Evolutionary conservation across 2,797 vertebrate species (phyloP), one percentile per base, ranked within the genome.

Genomic region (Bradypodion pumilum): DNA sequence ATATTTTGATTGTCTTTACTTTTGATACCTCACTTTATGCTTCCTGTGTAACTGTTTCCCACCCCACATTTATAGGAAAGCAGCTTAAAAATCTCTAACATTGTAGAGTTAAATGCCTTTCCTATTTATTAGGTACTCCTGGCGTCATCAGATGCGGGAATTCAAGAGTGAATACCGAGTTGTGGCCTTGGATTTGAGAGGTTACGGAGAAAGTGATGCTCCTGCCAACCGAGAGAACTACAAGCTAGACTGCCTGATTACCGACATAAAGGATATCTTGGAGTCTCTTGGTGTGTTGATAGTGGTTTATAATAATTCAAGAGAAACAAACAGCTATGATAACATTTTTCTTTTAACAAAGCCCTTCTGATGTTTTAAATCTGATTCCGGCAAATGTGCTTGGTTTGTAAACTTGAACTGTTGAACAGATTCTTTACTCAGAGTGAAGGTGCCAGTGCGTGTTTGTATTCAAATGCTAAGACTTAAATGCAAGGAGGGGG

Each of bases 101-200:
- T 73, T 90, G 85, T 0, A 89, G 90, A 93, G 81, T 86, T 35
- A 62, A 89, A 73, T 32, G 80, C 68, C 88, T 86, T 78, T 49
- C 77, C 84, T 83, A n/a, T 92, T 84, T 83, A 52, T 84, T 88
- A 99, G 98, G 98, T 99, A 98, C 92, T 99, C 98, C 62, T 99
- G 98, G 98, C 98, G 98, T 73, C 97, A 99, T 95, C 98, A 99
- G 56, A 91, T 99, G 88, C 97, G 98, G 2, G 98, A 99, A 95
- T 99, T 99, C 91, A 99, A 99, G 96, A 98, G 97, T 78, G 98
- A 98, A 90, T 99, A 98, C 94, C 98, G 98, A 74, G 98, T 99
- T 91, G 97, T 99, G 87, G 98, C 98, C 7, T 92, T 99, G 87
- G 98, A 99, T 95, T 97, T 99, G 96, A 96, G 98, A 89, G 98